Evolutionary conservation across 2,113 vertebrate species (phyloP), one percentile per base, ranked within the genome.

Genomic region (Eurypyga helias): DNA sequence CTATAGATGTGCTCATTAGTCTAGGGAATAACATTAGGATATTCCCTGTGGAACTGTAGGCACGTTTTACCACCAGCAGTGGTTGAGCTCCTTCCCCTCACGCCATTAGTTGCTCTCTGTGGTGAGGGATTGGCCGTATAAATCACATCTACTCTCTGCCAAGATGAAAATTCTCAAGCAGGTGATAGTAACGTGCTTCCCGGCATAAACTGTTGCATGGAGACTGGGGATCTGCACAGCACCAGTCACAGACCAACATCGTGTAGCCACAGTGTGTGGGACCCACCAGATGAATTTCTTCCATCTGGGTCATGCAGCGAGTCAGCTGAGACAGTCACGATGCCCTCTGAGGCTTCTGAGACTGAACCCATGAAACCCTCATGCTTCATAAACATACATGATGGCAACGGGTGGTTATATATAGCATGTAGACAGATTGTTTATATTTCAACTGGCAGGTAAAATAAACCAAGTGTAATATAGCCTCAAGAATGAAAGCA

Each of bases 371-470:
- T 13, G 9, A n/a, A 65, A 70, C 33, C 16, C n/a, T 20, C 48
- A 0, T 10, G 33, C 65, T 71, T 80, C 86, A 21, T 23, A n/a
- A 60, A 36, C 33, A 46, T 11, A 11, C 6, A 1, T 41, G 46
- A 41, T 46, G 86, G 60, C 89, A 13, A 10, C 0, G 36, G 36
- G 60, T 11, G 10, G 23, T 77, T 81, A 57, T 78, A 61, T 41
- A 89, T 46, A n/a, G 73, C 77, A 72, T 3, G 34, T 3, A 60
- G 94, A 52, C 46, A 38, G 79, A 13, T 24, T 89, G 91, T 90
- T 96, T 70, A 92, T 73, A 26, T 92, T 96, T 80, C 83, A 41
- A 16, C 87, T 84, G 89, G 91, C 91, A 94, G 94, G 93, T 79
- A 38, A 96, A 91, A 91, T 38, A 95, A 96, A 90, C 58, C 57